Conservation (phyloP, 1,140 invertebrate genomes). For the Ladona fulva region DNA sequence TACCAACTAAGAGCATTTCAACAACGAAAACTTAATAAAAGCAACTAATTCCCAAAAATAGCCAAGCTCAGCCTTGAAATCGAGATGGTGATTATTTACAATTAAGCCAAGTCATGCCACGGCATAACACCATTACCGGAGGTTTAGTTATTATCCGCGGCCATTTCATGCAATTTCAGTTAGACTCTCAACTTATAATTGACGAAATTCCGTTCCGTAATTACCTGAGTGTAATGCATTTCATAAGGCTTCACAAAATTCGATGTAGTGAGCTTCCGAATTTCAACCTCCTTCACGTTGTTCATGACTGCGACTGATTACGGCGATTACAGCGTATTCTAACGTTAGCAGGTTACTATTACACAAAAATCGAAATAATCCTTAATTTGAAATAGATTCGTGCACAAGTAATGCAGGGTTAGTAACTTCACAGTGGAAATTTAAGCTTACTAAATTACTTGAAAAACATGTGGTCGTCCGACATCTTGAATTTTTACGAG, state of each 20-base stretch:
- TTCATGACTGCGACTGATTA: background rate
- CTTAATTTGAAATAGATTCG: too few relatives aligned
- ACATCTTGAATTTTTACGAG: background rate
- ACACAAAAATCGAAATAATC: too few relatives aligned
- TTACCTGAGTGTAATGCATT: constrained; percentile 9
- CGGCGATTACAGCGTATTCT: too few relatives aligned
- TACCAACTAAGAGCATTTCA: too few relatives aligned
- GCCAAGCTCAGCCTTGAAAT: too few relatives aligned
- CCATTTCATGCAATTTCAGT: background rate
- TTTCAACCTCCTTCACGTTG: background rate
- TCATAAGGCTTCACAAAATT: background rate
- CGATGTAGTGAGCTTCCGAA: background rate
- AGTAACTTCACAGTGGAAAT: background rate
- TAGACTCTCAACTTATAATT: background rate
- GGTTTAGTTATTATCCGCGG: background rate
- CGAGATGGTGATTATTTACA: too few relatives aligned
- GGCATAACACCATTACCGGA: too few relatives aligned
- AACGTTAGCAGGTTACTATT: too few relatives aligned
- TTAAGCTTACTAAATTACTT: background rate
- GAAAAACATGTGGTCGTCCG: constrained; percentile 6
- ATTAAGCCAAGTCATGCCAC: too few relatives aligned
- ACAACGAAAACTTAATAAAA: too few relatives aligned
- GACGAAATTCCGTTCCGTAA: background rate
- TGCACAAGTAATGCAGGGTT: too few relatives aligned
- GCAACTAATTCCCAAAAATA: too few relatives aligned